Evolutionary conservation across 1,140 invertebrate genomes (phyloP).

Genomic region (Drosophila novamexicana): DNA sequence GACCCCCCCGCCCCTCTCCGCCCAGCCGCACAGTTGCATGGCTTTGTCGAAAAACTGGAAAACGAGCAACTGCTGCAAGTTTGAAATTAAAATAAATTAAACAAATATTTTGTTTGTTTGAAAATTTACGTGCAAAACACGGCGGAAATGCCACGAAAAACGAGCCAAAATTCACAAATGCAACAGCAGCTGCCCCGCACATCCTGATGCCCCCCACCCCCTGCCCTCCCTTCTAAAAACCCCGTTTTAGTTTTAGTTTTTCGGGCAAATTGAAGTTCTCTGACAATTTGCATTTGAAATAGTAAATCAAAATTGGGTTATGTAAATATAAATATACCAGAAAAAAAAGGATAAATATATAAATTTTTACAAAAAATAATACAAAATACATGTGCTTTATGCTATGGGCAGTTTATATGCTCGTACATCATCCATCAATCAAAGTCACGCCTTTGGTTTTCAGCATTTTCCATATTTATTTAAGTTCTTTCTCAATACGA

Average conservation of each 20-base stretch:
- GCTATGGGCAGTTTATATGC: not conserved
- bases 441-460: not conserved
- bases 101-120: constrained; percentile 80
- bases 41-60: constrained; percentile 33
- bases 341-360: constrained; percentile 9
- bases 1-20: not conserved
- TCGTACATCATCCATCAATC: not conserved
- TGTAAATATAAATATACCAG: constrained; percentile 18
- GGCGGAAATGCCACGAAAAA: constrained; percentile 59
- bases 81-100: constrained; percentile 81
- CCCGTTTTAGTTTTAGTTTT: constrained; percentile 13
- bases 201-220: not conserved
- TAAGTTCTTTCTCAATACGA: not conserved
- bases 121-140: constrained; percentile 75
- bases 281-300: constrained; percentile 43
- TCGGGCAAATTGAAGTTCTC: constrained; percentile 9
- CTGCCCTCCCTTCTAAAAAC: not conserved
- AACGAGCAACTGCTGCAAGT: constrained; percentile 76
- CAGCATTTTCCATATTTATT: not conserved
- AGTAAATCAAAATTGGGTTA: constrained; percentile 47
- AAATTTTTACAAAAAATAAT: not conserved
- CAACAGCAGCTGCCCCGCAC: constrained; percentile 15
- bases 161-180: constrained; percentile 13
- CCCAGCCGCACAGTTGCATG: not conserved
- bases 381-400: not conserved